Evolutionary conservation across 2,113 vertebrate species (phyloP), one percentile per base, ranked within the genome.

Genomic region (Lynx canadensis): DNA sequence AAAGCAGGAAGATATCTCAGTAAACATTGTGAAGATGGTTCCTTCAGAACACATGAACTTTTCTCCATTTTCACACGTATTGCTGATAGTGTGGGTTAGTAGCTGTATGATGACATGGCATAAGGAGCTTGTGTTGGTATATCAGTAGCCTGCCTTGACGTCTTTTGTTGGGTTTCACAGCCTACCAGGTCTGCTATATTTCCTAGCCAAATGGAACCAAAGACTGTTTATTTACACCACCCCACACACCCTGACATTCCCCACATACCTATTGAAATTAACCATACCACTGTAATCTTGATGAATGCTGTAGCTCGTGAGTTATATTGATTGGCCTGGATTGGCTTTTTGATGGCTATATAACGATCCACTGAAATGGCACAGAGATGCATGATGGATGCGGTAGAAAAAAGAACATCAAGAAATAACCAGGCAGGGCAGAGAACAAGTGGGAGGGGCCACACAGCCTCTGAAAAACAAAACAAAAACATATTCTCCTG

Each of bases 291-390:
- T 66, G 99, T 98, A 91, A 99, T 99, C 98, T 99, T 99, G 98
- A 99, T 98, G 97, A 99, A 96, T 4, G 99, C 99, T 97, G 99
- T 99, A 92, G 99, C 98, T 98, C 99, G 98, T 41, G 99, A 99
- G 94, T 99, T 99, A 98, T 98, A 99, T 97, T 99, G 99, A 98
- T 99, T 99, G 98, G 99, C 99, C 97, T 99, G 99, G 91, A 99
- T 99, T 92, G 99, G 99, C 98, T 99, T 99, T 99, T 99, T 99
- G 97, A 99, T 99, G 1, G 99, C 99, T 93, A 99, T 99, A 73
- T 99, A 99, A 87, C 99, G 99, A 98, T 99, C 99, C 89, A 99
- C 98, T 29, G 99, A 99, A 98, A 99, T 99, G 98, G 99, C 99
- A 63, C 99, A 99, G 86, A 99, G 99, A 91, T 99, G 99, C 99